These are phyloP conservation scores for Etheostoma nigrum DNA, from an alignment of 2,797 vertebrate species.

Conservation along the genomic window DNA sequence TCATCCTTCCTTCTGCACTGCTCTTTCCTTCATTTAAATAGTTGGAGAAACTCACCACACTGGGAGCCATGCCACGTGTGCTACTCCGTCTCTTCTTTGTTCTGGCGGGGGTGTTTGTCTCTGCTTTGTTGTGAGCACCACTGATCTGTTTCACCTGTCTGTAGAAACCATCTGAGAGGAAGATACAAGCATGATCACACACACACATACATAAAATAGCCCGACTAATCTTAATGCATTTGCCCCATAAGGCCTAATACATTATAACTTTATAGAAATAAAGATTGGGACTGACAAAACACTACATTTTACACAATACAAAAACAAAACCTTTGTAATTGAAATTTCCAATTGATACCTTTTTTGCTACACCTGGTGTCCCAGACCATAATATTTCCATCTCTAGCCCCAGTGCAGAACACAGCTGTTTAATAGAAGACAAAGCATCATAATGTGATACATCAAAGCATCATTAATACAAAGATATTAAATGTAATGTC, in stretches of 20 bases:
- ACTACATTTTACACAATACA: not conserved
- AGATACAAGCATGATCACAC: not conserved
- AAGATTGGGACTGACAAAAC: not conserved
- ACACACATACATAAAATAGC: not conserved
- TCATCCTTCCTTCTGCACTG: not conserved
- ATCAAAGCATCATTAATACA: not conserved
- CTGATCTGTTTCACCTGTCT: constrained; percentile 95
- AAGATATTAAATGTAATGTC: not conserved
- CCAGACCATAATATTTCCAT: constrained; percentile 99
- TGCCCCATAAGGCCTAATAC: no score
- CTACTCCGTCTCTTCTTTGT: constrained; percentile 87
- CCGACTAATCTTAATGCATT: not conserved
- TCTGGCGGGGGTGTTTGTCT: constrained; percentile 87
- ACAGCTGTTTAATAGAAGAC: constrained; percentile 84
- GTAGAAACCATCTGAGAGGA: constrained; percentile 93
- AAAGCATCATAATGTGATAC: not conserved
- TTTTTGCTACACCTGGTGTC: constrained; percentile 97
- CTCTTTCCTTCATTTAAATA: not conserved
- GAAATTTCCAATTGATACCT: constrained; percentile 82
- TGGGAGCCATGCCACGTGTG: constrained; percentile 90
- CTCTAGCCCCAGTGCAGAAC: constrained; percentile 96
- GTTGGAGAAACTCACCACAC: constrained; percentile 87
- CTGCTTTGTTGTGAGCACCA: constrained; percentile 92
- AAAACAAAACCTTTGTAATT: not conserved
- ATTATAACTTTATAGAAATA: not conserved